Evolutionary conservation across 1,140 invertebrate genomes (phyloP), one percentile per base, ranked within the genome.

Genomic region (Sinonovacula constricta): DNA sequence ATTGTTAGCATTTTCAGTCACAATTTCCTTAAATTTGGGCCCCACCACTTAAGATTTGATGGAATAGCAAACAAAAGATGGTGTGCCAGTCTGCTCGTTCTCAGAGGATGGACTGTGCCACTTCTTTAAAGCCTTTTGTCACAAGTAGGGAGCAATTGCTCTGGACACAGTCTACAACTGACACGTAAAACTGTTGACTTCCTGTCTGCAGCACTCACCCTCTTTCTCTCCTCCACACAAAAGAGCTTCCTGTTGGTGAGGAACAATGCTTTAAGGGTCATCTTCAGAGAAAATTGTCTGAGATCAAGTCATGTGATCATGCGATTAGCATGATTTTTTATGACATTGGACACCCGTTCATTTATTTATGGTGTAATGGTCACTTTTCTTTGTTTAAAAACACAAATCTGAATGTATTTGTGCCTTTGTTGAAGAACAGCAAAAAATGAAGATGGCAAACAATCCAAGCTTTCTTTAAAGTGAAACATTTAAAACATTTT

Each of bases 141-240:
- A n/a, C n/a, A n/a, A n/a, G n/a, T n/a, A 57, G 26, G 18, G 22
- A 33, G 72, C 66, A 65, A 56, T 76, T 57, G 62, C 70, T 39
- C 62, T 36, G 49, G 60, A 57, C 65, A 53, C 34, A 18, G 45
- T 67, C 53, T 76, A 60, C 45, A 57, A 15, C 51, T 59, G 72
- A 26, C 62, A 76, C 22, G 56, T 57, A 45, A 39, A 67, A 76
- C 28, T 76, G 39, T 59, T 34, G 30, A 59, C 63, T 76, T 76
- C 72, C 72, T 76, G 72, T 67, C 28, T 18, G 34, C 22, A 53
- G 57, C n/a, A 24, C 31, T 33, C 24, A 10, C 34, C 36, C 0
- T 18, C 1, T 45, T n/a, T 33, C 56, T 65, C 14, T 39, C 28
- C 57, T 65, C 22, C 15, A 24, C 33, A 62, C 70, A 63, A 71